Percentiles rank a stretch among this genome's conserved stretches.
These are phyloP conservation scores for Phrynocephalus vlangalii DNA, from an alignment of 2,797 vertebrate genomes.

Conservation along the genomic window DNA sequence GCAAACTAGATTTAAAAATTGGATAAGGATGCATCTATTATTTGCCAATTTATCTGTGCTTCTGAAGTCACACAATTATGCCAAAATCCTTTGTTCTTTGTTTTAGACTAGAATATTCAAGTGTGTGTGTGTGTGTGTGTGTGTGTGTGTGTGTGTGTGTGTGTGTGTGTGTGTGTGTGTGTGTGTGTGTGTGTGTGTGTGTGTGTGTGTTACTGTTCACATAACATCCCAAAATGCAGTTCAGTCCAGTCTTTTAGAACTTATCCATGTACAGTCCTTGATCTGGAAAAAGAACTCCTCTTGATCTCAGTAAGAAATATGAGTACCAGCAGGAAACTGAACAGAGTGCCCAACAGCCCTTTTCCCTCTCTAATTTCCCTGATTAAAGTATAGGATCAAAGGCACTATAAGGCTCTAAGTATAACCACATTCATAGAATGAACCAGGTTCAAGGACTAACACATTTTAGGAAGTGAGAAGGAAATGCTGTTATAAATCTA, in stretches of 20 bases:
- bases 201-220: conserved; percentile 33
- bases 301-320: conserved; percentile 59
- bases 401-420: conserved; percentile 69
- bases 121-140: not conserved
- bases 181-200: not conserved
- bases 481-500: conserved; percentile 71
- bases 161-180: not conserved
- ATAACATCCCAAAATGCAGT: conserved; percentile 36
- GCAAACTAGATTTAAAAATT: accelerated
- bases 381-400: conserved; percentile 76
- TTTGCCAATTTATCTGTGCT: not conserved
- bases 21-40: conserved; percentile 24
- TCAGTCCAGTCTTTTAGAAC: conserved; percentile 39
- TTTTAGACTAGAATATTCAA: not conserved
- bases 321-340: conserved; percentile 68
- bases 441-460: conserved; percentile 69
- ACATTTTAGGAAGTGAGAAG: conserved; percentile 72
- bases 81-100: conserved; percentile 6
- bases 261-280: conserved; percentile 53
- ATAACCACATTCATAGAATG: conserved; percentile 74
- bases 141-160: not conserved
- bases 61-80: conserved; percentile 35
- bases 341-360: conserved; percentile 70
- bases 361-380: conserved; percentile 74
- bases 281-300: conserved; percentile 57